Conservation (phyloP, 2,888 invertebrate genomes). For the Diabrotica balteata region DNA sequence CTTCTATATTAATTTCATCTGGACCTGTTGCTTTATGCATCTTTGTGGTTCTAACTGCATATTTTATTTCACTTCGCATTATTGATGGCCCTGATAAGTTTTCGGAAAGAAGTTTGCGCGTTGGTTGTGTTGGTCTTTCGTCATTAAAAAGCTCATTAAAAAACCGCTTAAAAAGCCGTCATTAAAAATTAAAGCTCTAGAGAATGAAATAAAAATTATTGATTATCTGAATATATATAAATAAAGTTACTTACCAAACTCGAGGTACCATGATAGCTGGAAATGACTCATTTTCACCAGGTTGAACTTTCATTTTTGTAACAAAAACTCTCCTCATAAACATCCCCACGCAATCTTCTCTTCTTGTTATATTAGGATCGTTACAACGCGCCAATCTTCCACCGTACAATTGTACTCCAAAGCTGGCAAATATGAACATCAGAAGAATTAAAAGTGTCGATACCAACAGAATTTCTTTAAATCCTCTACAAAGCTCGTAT, state of each 20-base stretch:
- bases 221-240: not conserved
- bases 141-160: no score
- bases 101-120: no score
- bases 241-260: constrained; percentile 77
- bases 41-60: no score
- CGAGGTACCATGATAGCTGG: constrained; percentile 95
- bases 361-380: constrained; percentile 83
- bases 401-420: constrained; percentile 97
- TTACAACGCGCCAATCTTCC: constrained; percentile 96
- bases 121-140: no score
- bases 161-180: no score
- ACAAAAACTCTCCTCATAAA: constrained; percentile 96
- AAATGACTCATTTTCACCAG: constrained; percentile 83
- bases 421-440: constrained; percentile 99
- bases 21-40: no score
- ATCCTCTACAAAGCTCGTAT: constrained; percentile 96
- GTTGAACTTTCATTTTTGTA: constrained; percentile 94
- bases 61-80: no score
- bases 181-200: no score
- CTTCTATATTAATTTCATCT: no score
- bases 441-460: constrained; percentile 94
- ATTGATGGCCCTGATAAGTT: no score
- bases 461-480: constrained; percentile 97
- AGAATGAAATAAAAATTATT: no score
- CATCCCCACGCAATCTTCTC: constrained; percentile 92